Evolutionary conservation across 2,888 invertebrate species (phyloP).

Genomic region (Polyommatus icarus): DNA sequence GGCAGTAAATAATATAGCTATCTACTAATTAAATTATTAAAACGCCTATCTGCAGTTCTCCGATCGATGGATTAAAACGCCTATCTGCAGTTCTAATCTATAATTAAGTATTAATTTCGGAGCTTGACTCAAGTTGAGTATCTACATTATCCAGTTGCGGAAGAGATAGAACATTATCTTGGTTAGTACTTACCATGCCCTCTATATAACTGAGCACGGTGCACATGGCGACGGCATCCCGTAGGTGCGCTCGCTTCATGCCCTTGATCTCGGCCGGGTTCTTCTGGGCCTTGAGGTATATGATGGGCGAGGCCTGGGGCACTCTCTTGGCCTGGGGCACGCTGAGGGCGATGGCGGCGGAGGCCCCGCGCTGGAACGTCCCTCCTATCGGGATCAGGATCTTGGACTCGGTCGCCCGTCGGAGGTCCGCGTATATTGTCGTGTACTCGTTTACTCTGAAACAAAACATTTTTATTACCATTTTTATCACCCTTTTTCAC

Average conservation of each 20-base stretch:
- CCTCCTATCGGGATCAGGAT: constrained; percentile 86
- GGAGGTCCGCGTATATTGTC: constrained; percentile 85
- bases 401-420: constrained; percentile 81
- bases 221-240: constrained; percentile 94
- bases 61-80: no score
- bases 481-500: no score
- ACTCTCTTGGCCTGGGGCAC: constrained; percentile 81
- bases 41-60: no score
- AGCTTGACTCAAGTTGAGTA: not conserved
- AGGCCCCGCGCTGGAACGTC: constrained; percentile 86
- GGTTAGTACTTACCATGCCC: constrained; percentile 46
- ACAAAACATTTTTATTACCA: constrained; percentile 35
- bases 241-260: constrained; percentile 91
- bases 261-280: constrained; percentile 89
- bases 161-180: not conserved
- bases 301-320: constrained; percentile 88
- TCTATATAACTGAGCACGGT: constrained; percentile 84
- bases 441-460: constrained; percentile 85
- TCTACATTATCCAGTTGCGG: not conserved
- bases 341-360: constrained; percentile 83
- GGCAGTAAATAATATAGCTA: no score
- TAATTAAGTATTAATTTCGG: no score
- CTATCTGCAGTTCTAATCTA: no score
- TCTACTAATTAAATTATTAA: not conserved
- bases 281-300: constrained; percentile 92